Percentiles rank a stretch among this genome's conserved stretches.
Evolutionary conservation across 1,140 invertebrate species (phyloP).

Genomic region (Leptopilina clavipes): DNA sequence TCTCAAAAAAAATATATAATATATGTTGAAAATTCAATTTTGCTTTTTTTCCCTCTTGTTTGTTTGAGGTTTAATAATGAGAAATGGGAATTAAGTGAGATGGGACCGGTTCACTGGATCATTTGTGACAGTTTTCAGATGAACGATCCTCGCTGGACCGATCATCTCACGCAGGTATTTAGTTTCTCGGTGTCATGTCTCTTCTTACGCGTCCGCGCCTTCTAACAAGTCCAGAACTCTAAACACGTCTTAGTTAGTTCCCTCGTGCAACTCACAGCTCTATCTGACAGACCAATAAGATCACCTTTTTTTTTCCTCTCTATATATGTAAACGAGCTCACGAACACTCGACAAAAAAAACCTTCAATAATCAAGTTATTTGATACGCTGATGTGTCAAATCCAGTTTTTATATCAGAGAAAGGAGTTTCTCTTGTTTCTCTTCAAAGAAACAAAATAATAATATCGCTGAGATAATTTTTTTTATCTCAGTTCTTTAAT

Average conservation of each 20-base stretch:
- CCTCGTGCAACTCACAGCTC: conserved; percentile 62
- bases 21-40: too few relatives aligned
- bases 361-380: neutral
- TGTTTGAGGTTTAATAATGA: conserved; percentile 39
- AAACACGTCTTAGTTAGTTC: conserved; percentile 62
- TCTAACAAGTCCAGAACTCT: conserved; percentile 66
- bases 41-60: too few relatives aligned
- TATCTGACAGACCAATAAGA: conserved; percentile 56
- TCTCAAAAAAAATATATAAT: too few relatives aligned
- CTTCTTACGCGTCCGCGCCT: conserved; percentile 72
- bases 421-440: neutral
- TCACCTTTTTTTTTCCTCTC: conserved; percentile 41
- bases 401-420: neutral
- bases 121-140: conserved; percentile 61
- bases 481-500: too few relatives aligned
- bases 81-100: conserved; percentile 64
- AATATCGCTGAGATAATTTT: too few relatives aligned
- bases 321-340: conserved; percentile 18
- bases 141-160: conserved; percentile 49
- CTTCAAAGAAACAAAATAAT: too few relatives aligned
- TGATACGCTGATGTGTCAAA: neutral
- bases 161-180: conserved; percentile 62
- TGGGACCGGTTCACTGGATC: conserved; percentile 51
- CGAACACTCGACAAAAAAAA: neutral
- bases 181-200: conserved; percentile 71